Percentiles rank a stretch among this genome's conserved stretches.
These are phyloP conservation scores for Scelioninae gen. 2 DNA, from an alignment of 2,888 invertebrate species.

Conservation along the genomic window DNA sequence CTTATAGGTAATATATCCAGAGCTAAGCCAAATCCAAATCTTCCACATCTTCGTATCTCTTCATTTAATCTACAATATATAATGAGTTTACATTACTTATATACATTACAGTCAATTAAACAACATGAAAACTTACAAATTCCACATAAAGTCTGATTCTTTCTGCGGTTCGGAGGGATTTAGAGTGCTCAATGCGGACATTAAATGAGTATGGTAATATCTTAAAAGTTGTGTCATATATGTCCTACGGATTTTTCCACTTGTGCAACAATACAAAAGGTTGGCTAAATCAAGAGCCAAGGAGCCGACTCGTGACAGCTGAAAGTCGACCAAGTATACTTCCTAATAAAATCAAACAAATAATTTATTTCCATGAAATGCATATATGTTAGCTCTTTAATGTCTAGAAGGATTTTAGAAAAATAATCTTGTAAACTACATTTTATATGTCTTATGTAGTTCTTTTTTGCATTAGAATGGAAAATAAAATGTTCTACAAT, in stretches of 20 bases:
- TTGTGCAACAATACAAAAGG: constrained; percentile 82
- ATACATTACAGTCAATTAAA: no score
- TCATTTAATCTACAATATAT: constrained; percentile 77
- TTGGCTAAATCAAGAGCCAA: constrained; percentile 82
- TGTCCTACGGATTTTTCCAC: constrained; percentile 78
- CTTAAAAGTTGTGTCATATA: constrained; percentile 79
- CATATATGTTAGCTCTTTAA: no score
- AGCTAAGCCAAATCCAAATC: constrained; percentile 82
- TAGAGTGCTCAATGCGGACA: constrained; percentile 77
- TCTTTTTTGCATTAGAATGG: no score
- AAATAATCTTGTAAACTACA: constrained; percentile 3
- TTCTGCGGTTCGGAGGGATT: constrained; percentile 76
- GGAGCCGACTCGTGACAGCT: constrained; percentile 82
- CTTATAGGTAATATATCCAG: constrained; percentile 84
- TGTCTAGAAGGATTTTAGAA: no score
- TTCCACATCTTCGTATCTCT: constrained; percentile 80
- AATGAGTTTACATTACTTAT: no score
- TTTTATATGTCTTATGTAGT: no score
- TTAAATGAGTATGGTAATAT: constrained; percentile 80
- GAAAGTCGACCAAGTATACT: constrained; percentile 83
- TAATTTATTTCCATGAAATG: background rate
- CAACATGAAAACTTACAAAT: constrained; percentile 80
- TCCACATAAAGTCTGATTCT: constrained; percentile 76
- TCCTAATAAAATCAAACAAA: constrained; percentile 76
- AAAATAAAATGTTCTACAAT: no score